Base-by-base conservation (phyloP, 2,797 vertebrate genomes). In the Trachops cirrhosus region DNA sequence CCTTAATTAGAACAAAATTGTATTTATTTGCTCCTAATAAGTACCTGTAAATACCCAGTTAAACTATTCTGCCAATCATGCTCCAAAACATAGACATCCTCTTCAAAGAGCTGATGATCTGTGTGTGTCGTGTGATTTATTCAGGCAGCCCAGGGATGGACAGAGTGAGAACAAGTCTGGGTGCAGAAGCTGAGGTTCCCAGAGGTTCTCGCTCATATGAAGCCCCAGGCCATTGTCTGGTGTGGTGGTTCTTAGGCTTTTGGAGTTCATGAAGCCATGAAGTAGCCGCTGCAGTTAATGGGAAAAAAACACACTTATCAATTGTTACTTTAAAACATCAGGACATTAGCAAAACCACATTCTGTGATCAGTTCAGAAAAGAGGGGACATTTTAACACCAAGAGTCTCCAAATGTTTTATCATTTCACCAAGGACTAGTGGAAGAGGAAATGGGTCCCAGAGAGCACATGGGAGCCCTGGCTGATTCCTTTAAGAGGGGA, bases 291-390 rank as follows among this genome's bases (percentile, higher is more conserved):
- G 9, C 2, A n/a, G 57, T 57, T 48, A 79, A 1, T 79, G 71
- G 41, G 41, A 21, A 80, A 48, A 86, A 32, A 75, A 41, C 24
- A 52, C 1, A 48, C 29, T 24, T 54, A 52, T n/a, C 64, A 29
- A 0, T 57, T 21, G 19, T 71, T 79, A 77, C 32, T 89, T 67
- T 34, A 48, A 21, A 32, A 54, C 50, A 67, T 41, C 22, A 84
- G 29, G 12, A 70, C 21, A 22, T 91, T 79, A 70, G 68, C 78
- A 74, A 95, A 91, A 64, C 12, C 26, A 75, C 78, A 41, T 93
- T 73, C 39, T 92, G 52, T 29, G 32, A 71, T 82, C 29, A 22
- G n/a, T 79, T 92, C 34, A 87, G 80, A 86, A 96, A 50, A 91
- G 39, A 86, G 71, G n/a, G 46, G 21, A 14, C 15, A 19, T 91